Base-by-base conservation (phyloP, 2,888 invertebrate species). In the Lasioglossum morio region DNA sequence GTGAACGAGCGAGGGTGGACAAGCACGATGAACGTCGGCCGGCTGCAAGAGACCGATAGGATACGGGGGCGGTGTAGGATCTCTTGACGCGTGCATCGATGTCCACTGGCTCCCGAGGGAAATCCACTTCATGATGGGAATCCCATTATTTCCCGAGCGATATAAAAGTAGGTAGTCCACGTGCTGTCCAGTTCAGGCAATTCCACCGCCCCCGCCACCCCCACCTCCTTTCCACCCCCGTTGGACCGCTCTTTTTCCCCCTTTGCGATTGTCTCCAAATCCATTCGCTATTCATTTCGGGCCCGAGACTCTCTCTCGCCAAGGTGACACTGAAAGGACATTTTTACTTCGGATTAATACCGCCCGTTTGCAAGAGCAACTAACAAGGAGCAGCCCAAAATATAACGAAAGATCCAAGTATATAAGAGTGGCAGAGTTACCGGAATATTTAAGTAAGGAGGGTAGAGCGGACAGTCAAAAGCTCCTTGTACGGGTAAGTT, bases 111-210 rank as follows among this genome's bases (percentile, higher is more conserved):
- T 94, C 95, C 94, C 95, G 83, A 91, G 95, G 95, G 95, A 95
- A 95, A 95, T 95, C 94, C 95, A 95, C 95, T 95, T 95, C 94
- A 95, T 95, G 95, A 95, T 95, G 95, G 95, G 95, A 95, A 95
- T 95, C 95, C 95, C 95, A 95, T 95, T 94, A 95, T 95, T 93
- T 92, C 92, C 93, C 91, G 91, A 89, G 91, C 92, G 91, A 93
- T 94, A 93, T 93, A 93, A 93, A 93, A 93, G 93, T 93, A 93
- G 92, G 90, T 90, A 90, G 92, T 91, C 88, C 88, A 89, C 88
- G 88, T 91, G 87, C 90, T 89, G 91, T 92, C 91, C 92, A 86
- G 91, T 92, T 86, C 88, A 90, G 89, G 88, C 92, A 86, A 91
- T 92, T 92, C 88, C 91, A 79, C 82, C 48, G 76, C 78, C 83